These are phyloP conservation scores for Zapus hudsonius DNA, from an alignment of 2,113 vertebrate species.

Conservation along the genomic window DNA sequence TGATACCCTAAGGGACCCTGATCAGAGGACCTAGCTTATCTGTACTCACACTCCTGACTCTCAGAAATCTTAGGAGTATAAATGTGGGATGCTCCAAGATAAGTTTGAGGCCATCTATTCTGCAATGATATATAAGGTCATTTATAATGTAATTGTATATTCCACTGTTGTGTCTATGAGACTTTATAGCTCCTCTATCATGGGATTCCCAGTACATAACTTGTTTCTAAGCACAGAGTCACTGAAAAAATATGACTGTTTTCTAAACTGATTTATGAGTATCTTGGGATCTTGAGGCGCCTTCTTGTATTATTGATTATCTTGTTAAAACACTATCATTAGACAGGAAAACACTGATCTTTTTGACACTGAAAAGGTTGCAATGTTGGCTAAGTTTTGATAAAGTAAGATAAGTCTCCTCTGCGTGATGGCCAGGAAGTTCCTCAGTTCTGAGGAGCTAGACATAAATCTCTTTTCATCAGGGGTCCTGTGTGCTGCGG, in stretches of 20 bases:
- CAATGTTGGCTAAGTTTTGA: background rate
- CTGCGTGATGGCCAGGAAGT: background rate
- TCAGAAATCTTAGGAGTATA: background rate
- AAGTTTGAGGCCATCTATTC: background rate
- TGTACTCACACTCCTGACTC: background rate
- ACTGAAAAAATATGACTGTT: background rate
- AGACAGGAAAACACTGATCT: background rate
- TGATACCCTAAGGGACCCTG: background rate
- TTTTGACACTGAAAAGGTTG: background rate
- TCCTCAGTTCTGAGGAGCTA: background rate
- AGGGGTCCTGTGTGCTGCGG: background rate
- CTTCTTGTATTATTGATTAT: background rate
- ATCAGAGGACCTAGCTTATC: background rate
- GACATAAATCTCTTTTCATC: background rate
- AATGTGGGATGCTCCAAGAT: background rate
- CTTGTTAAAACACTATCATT: conserved; percentile 23
- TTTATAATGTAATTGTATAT: background rate
- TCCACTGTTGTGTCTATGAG: background rate
- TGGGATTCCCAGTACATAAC: background rate
- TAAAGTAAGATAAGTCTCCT: background rate
- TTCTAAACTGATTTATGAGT: background rate
- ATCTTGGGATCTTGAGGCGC: background rate
- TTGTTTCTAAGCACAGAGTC: background rate
- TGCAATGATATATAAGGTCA: background rate
- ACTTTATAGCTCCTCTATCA: background rate